Evolutionary conservation across 64 coral and sea anemone genomes (phyloP).

Genomic region (Acropora tenuis): DNA sequence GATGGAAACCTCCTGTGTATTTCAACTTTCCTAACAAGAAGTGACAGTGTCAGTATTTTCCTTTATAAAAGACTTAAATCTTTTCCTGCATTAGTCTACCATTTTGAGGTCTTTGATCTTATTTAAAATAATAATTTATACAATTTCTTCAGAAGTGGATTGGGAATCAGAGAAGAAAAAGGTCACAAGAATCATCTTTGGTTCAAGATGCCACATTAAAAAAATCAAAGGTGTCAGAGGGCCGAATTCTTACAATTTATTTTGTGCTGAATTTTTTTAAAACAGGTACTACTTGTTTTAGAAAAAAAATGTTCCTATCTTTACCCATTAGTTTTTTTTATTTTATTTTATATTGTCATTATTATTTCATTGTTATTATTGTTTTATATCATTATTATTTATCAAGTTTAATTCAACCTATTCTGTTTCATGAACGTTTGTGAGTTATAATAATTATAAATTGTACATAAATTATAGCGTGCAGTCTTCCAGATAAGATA

Average conservation of each 20-base stretch:
- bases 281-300: constrained; percentile 28
- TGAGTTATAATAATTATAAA: neutral
- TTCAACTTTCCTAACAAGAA: too few species aligned
- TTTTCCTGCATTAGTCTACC: too few species aligned
- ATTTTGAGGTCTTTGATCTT: too few species aligned
- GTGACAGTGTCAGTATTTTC: neutral
- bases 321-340: neutral
- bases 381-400: neutral
- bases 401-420: constrained; percentile 1
- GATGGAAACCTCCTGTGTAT: too few species aligned
- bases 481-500: too few species aligned
- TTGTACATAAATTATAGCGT: neutral
- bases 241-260: constrained; percentile 24
- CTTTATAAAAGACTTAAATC: neutral
- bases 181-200: too few species aligned
- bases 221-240: constrained; percentile 32
- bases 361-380: neutral
- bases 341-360: neutral
- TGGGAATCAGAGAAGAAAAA: too few species aligned
- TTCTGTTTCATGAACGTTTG: neutral
- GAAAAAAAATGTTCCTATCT: neutral
- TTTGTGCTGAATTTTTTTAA: constrained; percentile 8
- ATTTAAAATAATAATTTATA: neutral
- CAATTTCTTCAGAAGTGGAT: neutral
- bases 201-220: constrained; percentile 1